These are phyloP conservation scores for Capitella teleta DNA, from an alignment of 1,140 invertebrate genomes.

Conservation along the genomic window DNA sequence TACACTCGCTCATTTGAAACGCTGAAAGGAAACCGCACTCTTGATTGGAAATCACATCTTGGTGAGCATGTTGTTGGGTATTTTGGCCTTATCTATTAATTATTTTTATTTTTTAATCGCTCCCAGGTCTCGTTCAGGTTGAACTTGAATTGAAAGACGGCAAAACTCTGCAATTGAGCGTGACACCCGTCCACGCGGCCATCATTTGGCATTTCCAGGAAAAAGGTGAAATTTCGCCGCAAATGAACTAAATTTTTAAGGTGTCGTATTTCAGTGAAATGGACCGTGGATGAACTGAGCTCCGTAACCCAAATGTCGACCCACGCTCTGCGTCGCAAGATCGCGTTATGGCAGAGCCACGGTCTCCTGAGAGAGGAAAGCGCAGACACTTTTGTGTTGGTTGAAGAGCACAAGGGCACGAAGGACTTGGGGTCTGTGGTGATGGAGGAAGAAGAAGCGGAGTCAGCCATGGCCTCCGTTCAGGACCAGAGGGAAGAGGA, in stretches of 20 bases:
- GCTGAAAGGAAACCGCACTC: slow-evolving; percentile 84
- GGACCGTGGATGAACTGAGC: slow-evolving; percentile 73
- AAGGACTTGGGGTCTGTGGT: slow-evolving; percentile 52
- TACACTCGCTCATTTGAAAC: slow-evolving; percentile 88
- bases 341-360: slow-evolving; percentile 73
- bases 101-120: not conserved
- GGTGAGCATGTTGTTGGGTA: slow-evolving; percentile 43
- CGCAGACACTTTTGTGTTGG: slow-evolving; percentile 62
- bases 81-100: not conserved
- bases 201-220: slow-evolving; percentile 90
- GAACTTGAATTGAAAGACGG: slow-evolving; percentile 80
- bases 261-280: slow-evolving; percentile 48
- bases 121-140: slow-evolving; percentile 61
- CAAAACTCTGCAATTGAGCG: slow-evolving; percentile 63
- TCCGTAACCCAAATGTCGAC: slow-evolving; percentile 71
- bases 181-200: slow-evolving; percentile 84
- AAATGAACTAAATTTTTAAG: not conserved
- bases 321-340: slow-evolving; percentile 68
- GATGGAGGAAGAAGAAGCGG: slow-evolving; percentile 78
- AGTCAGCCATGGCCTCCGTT: slow-evolving; percentile 84
- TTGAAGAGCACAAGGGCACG: slow-evolving; percentile 54
- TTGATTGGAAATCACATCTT: slow-evolving; percentile 87
- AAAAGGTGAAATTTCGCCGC: slow-evolving; percentile 49
- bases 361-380: slow-evolving; percentile 66
- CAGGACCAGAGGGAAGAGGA: slow-evolving; percentile 87